Conservation (phyloP, 2,113 vertebrate genomes). For the Proteles cristata region DNA sequence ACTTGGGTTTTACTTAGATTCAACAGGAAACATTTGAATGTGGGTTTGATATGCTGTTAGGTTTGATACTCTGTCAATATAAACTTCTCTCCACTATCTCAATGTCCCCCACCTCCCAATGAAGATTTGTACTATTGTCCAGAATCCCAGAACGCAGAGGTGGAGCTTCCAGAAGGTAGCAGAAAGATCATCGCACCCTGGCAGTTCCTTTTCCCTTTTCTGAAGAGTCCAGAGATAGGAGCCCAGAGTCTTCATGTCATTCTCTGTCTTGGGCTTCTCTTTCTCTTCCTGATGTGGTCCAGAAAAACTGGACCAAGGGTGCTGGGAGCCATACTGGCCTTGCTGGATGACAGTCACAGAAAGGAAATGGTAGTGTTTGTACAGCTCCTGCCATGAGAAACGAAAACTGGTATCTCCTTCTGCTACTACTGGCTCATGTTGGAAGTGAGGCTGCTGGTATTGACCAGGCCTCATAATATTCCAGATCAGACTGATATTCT, state of each 20-base stretch:
- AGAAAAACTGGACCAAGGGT: neutral
- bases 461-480: no score
- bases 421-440: no score
- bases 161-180: neutral
- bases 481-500: no score
- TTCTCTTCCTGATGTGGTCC: neutral
- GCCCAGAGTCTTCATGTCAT: neutral
- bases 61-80: neutral
- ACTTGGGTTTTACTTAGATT: neutral
- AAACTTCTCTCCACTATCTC: neutral
- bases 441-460: no score
- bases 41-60: neutral
- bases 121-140: neutral
- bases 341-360: no score
- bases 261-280: neutral
- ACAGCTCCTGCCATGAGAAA: no score
- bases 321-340: no score
- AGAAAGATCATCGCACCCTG: neutral
- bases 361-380: no score
- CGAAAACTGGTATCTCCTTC: no score
- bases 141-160: neutral
- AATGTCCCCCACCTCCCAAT: neutral
- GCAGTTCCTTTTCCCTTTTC: neutral
- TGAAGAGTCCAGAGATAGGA: neutral
- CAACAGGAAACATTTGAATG: neutral